Base-by-base conservation (phyloP, 2,888 invertebrate genomes). In the Aproaerema taeniolella region DNA sequence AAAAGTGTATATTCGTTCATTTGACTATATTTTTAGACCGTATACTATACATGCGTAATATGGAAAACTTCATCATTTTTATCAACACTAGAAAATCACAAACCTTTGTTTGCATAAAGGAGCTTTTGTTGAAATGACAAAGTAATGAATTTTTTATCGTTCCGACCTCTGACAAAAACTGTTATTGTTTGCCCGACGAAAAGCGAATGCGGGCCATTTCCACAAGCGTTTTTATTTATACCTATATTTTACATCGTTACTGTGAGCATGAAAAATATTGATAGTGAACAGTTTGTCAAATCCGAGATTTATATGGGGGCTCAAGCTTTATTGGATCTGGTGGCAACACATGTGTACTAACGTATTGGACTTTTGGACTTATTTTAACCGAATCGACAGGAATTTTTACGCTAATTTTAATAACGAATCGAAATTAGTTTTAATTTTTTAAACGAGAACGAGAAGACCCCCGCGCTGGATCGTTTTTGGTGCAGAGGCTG, bases 201-300 rank as follows among this genome's bases (percentile, higher is more conserved):
- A 61, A 61, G 55, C 43, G 45, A 52, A 71, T 68, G 61, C 69
- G 66, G 67, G 67, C 39, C 36, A 42, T 37, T 39, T 38, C 14
- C 29, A 37, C 46, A 44, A 42, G 46, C 43, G 49, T 53, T 62
- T 65, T 59, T 60, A 49, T 31, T 57, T 53, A 47, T 39, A 39
- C 41, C 39, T 41, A 46, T 52, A 50, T 60, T 55, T 54, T 50
- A 47, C 41, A 39, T 39, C 25, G 39, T 35, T 43, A 61, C 50
- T 58, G 53, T 59, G 49, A 53, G 49, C 42, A 48, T 55, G 38
- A 58, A 60, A 58, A 57, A 58, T 57, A 61, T 63, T 54, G 56
- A 58, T 55, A 56, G 49, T 47, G 40, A 52, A 49, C 38, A 42
- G 42, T 34, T 40, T 41, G 45, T 54, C 46, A 50, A 52, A 47